Evolutionary conservation across 1,140 invertebrate species (phyloP).

Genomic region (Drosophila bifasciata): DNA sequence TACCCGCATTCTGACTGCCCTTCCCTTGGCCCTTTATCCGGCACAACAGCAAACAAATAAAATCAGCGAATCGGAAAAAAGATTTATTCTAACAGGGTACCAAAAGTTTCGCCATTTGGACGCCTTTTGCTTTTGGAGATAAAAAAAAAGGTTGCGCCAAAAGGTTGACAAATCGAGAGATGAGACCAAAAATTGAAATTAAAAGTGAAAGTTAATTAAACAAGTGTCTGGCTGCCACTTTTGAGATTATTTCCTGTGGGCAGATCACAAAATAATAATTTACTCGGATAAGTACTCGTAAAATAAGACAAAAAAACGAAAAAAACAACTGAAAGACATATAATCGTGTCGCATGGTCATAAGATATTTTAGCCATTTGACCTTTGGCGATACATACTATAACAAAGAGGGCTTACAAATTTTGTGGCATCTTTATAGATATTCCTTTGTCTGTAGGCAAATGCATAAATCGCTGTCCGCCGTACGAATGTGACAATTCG

Average conservation of each 20-base stretch:
- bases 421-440: slow-evolving; percentile 13
- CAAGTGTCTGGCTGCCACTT: slow-evolving; percentile 39
- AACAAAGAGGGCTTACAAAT: slow-evolving; percentile 21
- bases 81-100: slow-evolving; percentile 53
- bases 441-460: slow-evolving; percentile 28
- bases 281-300: too few relatives aligned
- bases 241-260: slow-evolving; percentile 14
- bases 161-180: slow-evolving; percentile 5
- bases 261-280: too few relatives aligned
- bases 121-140: slow-evolving; percentile 28
- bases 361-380: slow-evolving; percentile 10
- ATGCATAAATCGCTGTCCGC: slow-evolving; percentile 46
- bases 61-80: slow-evolving; percentile 57
- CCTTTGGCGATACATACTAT: slow-evolving; percentile 13
- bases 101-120: slow-evolving; percentile 50
- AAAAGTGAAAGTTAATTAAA: slow-evolving; percentile 63
- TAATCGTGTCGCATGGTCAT: background rate
- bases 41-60: slow-evolving; percentile 58
- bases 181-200: slow-evolving; percentile 33
- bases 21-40: background rate
- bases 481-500: slow-evolving; percentile 55
- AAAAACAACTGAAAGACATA: background rate
- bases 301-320: background rate
- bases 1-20: slow-evolving; percentile 5
- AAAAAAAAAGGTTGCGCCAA: background rate